Evolutionary conservation across 2,113 vertebrate genomes (phyloP).

Genomic region (Elgaria multicarinata): DNA sequence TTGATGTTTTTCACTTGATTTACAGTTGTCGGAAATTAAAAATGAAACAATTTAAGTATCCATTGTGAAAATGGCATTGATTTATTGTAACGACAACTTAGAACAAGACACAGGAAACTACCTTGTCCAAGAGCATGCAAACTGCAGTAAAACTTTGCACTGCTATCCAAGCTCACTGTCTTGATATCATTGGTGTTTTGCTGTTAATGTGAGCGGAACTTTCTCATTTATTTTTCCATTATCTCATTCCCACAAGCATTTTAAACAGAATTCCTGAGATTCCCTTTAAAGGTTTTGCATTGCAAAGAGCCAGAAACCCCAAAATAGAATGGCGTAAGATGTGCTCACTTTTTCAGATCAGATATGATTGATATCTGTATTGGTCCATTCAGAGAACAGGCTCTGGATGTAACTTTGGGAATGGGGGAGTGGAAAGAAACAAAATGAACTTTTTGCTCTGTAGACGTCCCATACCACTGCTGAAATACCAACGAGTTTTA

Average conservation of each 20-base stretch:
- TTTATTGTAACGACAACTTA: not conserved
- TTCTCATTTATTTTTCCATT: not conserved
- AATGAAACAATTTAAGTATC: not conserved
- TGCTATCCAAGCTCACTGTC: not conserved
- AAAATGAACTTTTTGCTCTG: not conserved
- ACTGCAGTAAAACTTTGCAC: not conserved
- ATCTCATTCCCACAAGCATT: not conserved
- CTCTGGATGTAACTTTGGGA: not conserved
- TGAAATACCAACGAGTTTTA: not conserved
- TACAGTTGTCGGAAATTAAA: not conserved
- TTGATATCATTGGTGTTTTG: not conserved
- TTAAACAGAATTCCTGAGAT: slow-evolving; percentile 2
- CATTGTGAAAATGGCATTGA: not conserved
- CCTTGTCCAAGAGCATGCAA: not conserved
- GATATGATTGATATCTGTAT: not conserved
- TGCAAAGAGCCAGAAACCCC: not conserved
- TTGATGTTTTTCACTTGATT: not conserved
- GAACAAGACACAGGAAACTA: not conserved
- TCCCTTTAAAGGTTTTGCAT: not conserved
- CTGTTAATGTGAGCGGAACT: not conserved
- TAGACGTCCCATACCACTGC: not conserved
- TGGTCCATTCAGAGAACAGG: not conserved
- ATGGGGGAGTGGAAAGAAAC: not conserved
- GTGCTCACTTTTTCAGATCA: not conserved
- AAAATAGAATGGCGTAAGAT: not conserved